Base-by-base conservation (phyloP, 2,888 invertebrate species). In the Gryllus longicercus region DNA sequence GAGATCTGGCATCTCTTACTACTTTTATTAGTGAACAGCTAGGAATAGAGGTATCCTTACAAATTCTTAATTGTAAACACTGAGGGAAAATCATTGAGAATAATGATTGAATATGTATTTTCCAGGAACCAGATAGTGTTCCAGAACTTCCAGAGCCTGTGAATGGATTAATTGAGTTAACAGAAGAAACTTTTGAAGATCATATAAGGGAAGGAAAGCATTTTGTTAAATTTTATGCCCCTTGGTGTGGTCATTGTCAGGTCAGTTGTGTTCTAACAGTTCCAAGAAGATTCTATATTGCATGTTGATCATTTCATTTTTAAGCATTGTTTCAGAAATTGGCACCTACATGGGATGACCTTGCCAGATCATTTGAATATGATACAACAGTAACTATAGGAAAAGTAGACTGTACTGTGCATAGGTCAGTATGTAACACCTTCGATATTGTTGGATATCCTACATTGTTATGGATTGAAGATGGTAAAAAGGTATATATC, bases 151-250 rank as follows among this genome's bases (percentile, higher is more conserved):
- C 93, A 0, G 90, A 90, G 84, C 87, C 91, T 77, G 88, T 90
- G 78, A 90, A 90, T 82, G 92, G 92, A 11, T 88, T 95, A 84
- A 88, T 92, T 21, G 93, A 94, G 84, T 88, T 96, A 49, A 93
- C 91, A 74, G 95, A 95, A 84, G 91, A 93, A 23, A 94, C 91
- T 82, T 95, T 95, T 85, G 91, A 93, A 82, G 91, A 92, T 84
- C 92, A 92, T 85, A 88, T 95, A 0, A 90, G 91, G 2, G 89
- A 86, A 77, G 96, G 96, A 77, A 92, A 93, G 84, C 94, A 95
- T 86, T 97, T 97, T 86, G 90, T 97, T 8, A 96, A 96, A 88
- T 97, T 97, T 87, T 97, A 94, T 88, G 95, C 95, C 0, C 96
- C 97, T 0, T 97, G 97, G 97, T 97, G 97, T 87, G 89, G 93